Base-by-base conservation (phyloP, 2,113 vertebrate species). In the Rhineura floridana region DNA sequence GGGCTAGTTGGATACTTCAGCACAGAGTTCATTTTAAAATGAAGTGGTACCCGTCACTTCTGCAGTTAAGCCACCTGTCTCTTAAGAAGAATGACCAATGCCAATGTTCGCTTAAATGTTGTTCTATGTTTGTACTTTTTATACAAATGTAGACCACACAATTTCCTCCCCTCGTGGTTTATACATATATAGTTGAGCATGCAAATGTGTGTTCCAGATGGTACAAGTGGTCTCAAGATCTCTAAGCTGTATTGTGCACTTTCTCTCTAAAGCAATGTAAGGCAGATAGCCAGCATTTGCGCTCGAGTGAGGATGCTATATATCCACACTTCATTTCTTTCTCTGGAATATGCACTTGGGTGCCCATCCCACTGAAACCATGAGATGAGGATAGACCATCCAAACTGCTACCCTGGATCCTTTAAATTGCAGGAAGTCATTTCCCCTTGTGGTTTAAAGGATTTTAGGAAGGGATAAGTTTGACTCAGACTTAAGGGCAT, bases 1-100 rank as follows among this genome's bases (percentile, higher is more conserved):
- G 0, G 0, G 48, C 50, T 86, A 76, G 36, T 65, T 78, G 36
- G 89, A 89, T 15, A 39, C 2, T 89, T 55, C 2, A 69, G 33
- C 81, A 80, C 87, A 90, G 11, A 83, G 6, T 76, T 21, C 10
- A 83, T 33, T 88, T 88, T 79, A 84, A 93, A 87, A 83, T 69
- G 77, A 25, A 52, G 2, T 44, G 36, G 81, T 81, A 52, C 12
- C 25, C 11, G 3, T 48, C n/a, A 92, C 3, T 25, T n/a, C 59
- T 91, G 3, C n/a, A 89, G 62, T 75, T 44, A 39, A n/a, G 28
- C 13, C 12, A 3, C 33, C 33, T 17, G 3, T 4, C 1, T 10
- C 52, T 39, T 63, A 17, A 44, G 28, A 46, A 25, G 39, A n/a
- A 23, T 36, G 36, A n/a, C n/a, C n/a, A n/a, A n/a, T n/a, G n/a